These are phyloP conservation scores for Trachelus troglodyta DNA, from an alignment of 2,888 invertebrate genomes.

Conservation along the genomic window DNA sequence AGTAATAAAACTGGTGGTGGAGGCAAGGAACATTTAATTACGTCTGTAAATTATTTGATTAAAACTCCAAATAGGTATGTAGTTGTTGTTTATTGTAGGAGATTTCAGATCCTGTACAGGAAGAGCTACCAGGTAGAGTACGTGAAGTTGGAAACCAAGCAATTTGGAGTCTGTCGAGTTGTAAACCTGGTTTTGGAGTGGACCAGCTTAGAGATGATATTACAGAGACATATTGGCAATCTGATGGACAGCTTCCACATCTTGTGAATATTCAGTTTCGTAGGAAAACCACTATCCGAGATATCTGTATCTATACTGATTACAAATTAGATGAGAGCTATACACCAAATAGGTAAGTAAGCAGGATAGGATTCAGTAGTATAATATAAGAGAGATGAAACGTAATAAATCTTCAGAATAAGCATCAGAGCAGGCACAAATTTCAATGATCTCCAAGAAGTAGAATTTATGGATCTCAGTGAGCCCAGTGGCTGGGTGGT, in stretches of 20 bases:
- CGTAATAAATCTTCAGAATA: slow-evolving; percentile 71
- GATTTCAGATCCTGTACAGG: slow-evolving; percentile 69
- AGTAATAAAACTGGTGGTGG: slow-evolving; percentile 45
- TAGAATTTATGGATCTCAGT: slow-evolving; percentile 91
- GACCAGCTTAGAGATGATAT: slow-evolving; percentile 95
- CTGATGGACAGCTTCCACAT: slow-evolving; percentile 98
- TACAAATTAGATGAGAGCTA: slow-evolving; percentile 99
- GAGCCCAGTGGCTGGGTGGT: slow-evolving; percentile 98
- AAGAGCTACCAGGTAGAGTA: slow-evolving; percentile 73
- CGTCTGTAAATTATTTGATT: background rate
- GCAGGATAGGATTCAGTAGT: background rate
- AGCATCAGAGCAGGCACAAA: slow-evolving; percentile 94
- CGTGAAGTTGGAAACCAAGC: slow-evolving; percentile 92
- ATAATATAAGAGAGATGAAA: background rate
- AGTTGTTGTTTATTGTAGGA: background rate
- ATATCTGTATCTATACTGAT: slow-evolving; percentile 97
- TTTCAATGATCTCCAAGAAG: slow-evolving; percentile 95
- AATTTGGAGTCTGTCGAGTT: slow-evolving; percentile 98
- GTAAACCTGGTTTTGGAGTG: slow-evolving; percentile 99
- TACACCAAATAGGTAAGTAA: slow-evolving; percentile 83
- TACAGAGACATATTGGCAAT: slow-evolving; percentile 99
- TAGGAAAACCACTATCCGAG: slow-evolving; percentile 92
- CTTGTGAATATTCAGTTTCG: slow-evolving; percentile 97
- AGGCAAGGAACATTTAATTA: slow-evolving; percentile 24
- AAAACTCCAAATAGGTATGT: background rate